phyloP scores from a whole-genome alignment of 2,113 vertebrate species.

The Coptodon bakossiorum region DNA sequence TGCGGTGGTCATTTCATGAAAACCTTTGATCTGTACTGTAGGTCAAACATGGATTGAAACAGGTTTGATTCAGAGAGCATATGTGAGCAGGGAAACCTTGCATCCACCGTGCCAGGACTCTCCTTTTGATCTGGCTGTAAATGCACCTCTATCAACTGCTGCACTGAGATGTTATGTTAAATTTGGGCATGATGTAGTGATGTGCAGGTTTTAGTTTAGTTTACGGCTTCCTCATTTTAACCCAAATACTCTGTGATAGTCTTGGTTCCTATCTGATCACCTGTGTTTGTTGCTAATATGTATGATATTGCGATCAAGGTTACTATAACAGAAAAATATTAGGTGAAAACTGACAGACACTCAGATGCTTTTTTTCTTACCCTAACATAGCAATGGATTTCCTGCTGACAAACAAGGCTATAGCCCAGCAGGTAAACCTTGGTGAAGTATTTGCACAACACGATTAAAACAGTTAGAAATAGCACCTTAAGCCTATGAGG shows the following conservation, averaged over 20 bases:
- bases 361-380: not conserved
- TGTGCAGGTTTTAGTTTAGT: not conserved
- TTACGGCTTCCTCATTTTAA: not conserved
- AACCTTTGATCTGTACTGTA: constrained; percentile 1
- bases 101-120: not conserved
- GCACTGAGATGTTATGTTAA: not conserved
- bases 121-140: not conserved
- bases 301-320: not conserved
- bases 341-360: not conserved
- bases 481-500: not conserved
- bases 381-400: not conserved
- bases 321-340: not conserved
- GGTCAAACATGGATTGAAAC: constrained; percentile 35
- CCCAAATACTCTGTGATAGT: not conserved
- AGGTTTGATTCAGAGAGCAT: not conserved
- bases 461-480: not conserved
- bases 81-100: not conserved
- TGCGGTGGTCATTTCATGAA: not conserved
- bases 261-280: not conserved
- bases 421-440: not conserved
- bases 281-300: not conserved
- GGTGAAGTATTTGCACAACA: not conserved
- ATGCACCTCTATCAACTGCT: not conserved
- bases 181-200: fast-evolving
- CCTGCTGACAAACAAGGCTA: not conserved